Conservation (phyloP, 2,888 invertebrate genomes). For the Prosapia bicincta region DNA sequence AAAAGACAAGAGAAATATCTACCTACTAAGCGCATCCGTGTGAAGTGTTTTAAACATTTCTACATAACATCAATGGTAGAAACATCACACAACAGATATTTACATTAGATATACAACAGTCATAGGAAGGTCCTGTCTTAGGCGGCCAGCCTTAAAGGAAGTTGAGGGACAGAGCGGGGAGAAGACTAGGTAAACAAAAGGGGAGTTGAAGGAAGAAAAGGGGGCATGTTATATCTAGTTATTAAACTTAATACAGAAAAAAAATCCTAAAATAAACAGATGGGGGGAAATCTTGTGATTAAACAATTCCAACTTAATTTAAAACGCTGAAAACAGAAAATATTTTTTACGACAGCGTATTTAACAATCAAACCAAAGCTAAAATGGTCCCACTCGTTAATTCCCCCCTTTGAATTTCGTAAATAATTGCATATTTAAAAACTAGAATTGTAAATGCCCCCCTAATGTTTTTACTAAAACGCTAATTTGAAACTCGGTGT, state of each 20-base stretch:
- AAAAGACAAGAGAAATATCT: not conserved
- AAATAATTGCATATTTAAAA: not conserved
- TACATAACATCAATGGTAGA: not conserved
- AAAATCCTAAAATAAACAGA: too few species aligned
- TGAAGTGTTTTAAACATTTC: not conserved
- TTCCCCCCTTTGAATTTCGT: not conserved
- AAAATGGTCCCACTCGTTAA: not conserved
- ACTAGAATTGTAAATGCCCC: not conserved
- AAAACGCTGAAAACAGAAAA: too few species aligned
- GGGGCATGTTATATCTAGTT: not conserved
- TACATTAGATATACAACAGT: not conserved
- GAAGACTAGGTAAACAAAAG: not conserved
- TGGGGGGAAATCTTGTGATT: not conserved
- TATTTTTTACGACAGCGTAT: too few species aligned
- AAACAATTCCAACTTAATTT: too few species aligned
- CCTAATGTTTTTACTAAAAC: not conserved
- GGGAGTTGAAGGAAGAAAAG: not conserved
- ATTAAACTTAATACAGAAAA: too few species aligned
- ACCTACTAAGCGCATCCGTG: not conserved
- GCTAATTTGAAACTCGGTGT: not conserved
- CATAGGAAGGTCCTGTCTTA: not conserved
- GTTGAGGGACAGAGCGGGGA: too few species aligned
- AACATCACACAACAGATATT: not conserved
- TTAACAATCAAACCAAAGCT: too few species aligned
- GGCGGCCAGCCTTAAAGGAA: not conserved